phyloP scores from a whole-genome alignment of 1,140 invertebrate species.

The Mamestra configurata region DNA sequence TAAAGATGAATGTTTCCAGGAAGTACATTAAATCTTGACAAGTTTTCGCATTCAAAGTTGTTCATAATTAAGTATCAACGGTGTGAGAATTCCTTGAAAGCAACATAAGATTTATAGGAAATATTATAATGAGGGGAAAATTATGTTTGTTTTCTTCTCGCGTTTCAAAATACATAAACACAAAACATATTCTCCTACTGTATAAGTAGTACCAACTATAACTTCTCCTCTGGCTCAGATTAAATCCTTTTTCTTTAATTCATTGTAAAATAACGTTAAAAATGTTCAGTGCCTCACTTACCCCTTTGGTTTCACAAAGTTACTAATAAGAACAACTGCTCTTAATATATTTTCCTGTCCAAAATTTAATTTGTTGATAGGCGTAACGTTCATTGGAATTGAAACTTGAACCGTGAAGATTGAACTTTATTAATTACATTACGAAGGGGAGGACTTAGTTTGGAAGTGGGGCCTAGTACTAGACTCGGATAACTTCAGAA shows the following conservation, averaged over 20 bases:
- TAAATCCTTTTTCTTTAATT: not conserved
- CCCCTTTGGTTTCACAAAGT: not conserved
- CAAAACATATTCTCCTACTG: too few species aligned
- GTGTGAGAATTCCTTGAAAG: not conserved
- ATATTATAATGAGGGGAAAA: not conserved
- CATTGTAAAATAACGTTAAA: not conserved
- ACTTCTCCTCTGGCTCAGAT: too few species aligned
- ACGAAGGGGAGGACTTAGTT: constrained; percentile 25
- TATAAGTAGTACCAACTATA: too few species aligned
- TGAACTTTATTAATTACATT: constrained; percentile 44
- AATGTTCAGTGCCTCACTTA: not conserved
- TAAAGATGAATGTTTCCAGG: too few species aligned
- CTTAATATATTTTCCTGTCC: constrained; percentile 8
- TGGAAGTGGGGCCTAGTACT: constrained; percentile 8
- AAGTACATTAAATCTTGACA: not conserved
- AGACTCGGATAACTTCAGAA: constrained; percentile 10
- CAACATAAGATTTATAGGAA: constrained; percentile 1
- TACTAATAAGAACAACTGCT: not conserved
- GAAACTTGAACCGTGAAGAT: constrained; percentile 38
- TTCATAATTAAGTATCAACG: not conserved
- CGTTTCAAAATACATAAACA: too few species aligned
- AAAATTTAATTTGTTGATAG: constrained; percentile 24
- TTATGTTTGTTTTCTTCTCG: too few species aligned
- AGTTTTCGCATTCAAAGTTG: not conserved
- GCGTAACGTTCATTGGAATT: constrained; percentile 31